Percentiles rank a stretch among this genome's conserved stretches.
Evolutionary conservation across 2,113 vertebrate species (phyloP).

Genomic region (Nesoenas mayeri): DNA sequence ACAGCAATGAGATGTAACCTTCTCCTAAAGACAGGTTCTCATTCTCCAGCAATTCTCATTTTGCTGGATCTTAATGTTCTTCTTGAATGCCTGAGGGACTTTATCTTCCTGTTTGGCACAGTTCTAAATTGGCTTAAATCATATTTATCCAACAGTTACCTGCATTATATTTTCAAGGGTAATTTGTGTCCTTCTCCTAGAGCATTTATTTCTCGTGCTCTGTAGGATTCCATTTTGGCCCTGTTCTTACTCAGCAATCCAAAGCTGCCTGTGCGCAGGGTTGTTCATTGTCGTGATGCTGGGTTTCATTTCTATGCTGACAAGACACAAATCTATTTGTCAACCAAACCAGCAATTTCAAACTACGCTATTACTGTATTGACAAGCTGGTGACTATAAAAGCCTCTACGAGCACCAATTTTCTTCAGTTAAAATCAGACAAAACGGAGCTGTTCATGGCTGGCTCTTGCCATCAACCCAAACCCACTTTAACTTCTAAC

Average conservation of each 20-base stretch:
- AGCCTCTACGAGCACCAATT: background rate
- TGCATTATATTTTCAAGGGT: conserved; percentile 73
- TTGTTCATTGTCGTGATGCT: conserved; percentile 12
- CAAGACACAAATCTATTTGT: conserved; percentile 41
- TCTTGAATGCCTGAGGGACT: conserved; percentile 72
- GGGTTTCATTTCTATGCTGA: conserved; percentile 41
- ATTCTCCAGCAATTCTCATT: conserved; percentile 66
- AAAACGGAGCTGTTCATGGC: conserved; percentile 26
- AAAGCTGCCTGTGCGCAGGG: conserved; percentile 35
- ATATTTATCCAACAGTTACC: conserved; percentile 74
- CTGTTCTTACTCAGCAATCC: conserved; percentile 40
- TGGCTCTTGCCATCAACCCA: conserved; percentile 4
- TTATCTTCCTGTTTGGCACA: conserved; percentile 75
- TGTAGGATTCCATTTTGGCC: conserved; percentile 59
- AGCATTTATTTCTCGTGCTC: conserved; percentile 61
- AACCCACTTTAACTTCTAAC: conserved; percentile 46
- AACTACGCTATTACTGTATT: conserved; percentile 19
- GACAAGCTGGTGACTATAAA: conserved; percentile 30
- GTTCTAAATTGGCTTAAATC: conserved; percentile 71
- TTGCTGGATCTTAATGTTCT: conserved; percentile 76
- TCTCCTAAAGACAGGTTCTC: conserved; percentile 64
- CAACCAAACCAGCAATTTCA: conserved; percentile 53
- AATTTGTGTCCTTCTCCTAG: conserved; percentile 67
- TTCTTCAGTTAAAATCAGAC: conserved; percentile 37
- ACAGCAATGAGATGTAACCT: conserved; percentile 66